phyloP scores from a whole-genome alignment of 2,888 invertebrate species.

The Agrochola litura region DNA sequence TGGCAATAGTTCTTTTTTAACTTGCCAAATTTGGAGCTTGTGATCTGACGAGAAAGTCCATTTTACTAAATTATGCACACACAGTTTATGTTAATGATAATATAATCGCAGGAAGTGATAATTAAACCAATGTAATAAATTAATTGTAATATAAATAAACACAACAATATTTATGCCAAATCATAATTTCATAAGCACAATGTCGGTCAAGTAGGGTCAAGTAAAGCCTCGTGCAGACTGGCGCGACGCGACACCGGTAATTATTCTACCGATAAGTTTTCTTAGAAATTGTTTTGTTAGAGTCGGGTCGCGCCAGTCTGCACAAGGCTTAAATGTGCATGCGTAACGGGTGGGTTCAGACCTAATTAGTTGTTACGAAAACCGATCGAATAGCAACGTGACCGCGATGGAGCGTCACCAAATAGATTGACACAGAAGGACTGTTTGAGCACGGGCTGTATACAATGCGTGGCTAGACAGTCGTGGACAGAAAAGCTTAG shows the following conservation, averaged over 20 bases:
- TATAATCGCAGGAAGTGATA: neutral
- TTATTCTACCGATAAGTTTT: too few species aligned
- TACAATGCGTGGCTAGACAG: neutral
- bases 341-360: constrained; percentile 53
- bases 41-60: constrained; percentile 3
- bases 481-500: neutral
- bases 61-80: neutral
- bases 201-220: too few species aligned
- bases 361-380: constrained; percentile 62
- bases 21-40: neutral
- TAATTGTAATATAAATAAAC: neutral
- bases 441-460: neutral
- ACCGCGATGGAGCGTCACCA: constrained; percentile 27
- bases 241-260: too few species aligned
- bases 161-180: constrained; percentile 8
- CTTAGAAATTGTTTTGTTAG: too few species aligned
- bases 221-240: too few species aligned
- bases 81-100: neutral
- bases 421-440: constrained; percentile 40
- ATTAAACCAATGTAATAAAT: neutral
- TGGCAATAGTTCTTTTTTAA: neutral
- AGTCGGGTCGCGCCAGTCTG: too few species aligned
- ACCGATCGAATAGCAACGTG: constrained; percentile 45
- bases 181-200: constrained; percentile 45
- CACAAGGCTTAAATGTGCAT: constrained; percentile 34